Percentiles rank a stretch among this genome's conserved stretches.
Evolutionary conservation across 2,797 vertebrate genomes (phyloP).

Genomic region (Tympanoctomys barrerae): DNA sequence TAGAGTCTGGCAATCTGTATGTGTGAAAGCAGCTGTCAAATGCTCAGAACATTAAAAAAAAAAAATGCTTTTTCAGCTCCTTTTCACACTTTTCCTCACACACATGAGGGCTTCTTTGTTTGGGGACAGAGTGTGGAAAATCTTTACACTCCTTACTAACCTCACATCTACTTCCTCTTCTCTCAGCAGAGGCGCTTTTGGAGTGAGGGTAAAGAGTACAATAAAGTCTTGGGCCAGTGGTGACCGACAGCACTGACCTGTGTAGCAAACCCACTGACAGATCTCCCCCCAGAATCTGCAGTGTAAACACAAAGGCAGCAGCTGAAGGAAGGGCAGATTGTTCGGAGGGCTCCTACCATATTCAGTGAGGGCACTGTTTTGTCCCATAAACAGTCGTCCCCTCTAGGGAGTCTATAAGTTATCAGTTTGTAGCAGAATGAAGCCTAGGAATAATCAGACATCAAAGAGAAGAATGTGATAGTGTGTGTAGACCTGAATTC

Average conservation of each 20-base stretch:
- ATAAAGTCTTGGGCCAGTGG: background rate
- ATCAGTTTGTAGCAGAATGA: background rate
- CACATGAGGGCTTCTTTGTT: background rate
- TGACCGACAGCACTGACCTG: constrained; percentile 52
- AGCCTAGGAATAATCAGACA: background rate
- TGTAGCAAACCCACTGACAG: background rate
- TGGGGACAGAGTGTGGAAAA: background rate
- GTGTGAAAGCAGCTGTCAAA: background rate
- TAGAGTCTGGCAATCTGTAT: background rate
- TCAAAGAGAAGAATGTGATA: background rate
- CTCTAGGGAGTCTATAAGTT: background rate
- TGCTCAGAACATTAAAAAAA: background rate
- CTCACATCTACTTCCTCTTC: background rate
- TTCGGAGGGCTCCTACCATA: background rate
- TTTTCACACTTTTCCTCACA: background rate
- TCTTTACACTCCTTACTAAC: background rate
- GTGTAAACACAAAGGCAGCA: background rate
- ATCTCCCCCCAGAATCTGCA: constrained; percentile 24
- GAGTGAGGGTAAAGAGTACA: constrained; percentile 32
- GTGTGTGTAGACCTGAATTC: constrained; percentile 1
- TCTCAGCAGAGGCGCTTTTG: constrained; percentile 23
- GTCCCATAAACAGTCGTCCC: background rate
- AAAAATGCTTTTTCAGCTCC: background rate
- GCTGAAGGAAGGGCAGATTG: background rate
- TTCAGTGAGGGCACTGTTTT: background rate